Evolutionary conservation across 1,140 invertebrate species (phyloP), one percentile per base, ranked within the genome.

Genomic region (Drosophila orena): DNA sequence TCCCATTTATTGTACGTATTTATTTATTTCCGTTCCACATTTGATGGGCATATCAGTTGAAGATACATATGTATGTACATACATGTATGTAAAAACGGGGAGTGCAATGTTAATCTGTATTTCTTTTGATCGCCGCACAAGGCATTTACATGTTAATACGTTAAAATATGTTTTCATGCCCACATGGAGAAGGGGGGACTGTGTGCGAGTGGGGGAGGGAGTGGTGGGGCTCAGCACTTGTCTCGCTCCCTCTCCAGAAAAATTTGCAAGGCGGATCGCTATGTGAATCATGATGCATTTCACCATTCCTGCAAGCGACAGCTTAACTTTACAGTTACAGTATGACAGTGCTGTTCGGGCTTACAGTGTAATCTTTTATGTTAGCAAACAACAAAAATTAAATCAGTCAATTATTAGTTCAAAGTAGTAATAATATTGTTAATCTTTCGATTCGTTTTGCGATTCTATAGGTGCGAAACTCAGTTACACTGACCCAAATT

Each of bases 11-110:
- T 54, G n/a, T 69, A 50, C 14, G 24, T 50, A 56, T 71, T 42
- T 46, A 70, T 70, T 49, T 52, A 71, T 59, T 72, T 72, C 69
- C 69, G 65, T 72, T 71, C 66, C 65, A 72, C 50, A 61, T 65
- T 50, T 64, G 10, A 65, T 65, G 46, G 22, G 35, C 57, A 24
- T 27, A 38, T 24, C 34, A 65, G 24, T 20, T 12, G 20, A 14
- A 46, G n/a, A 65, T 35, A 46, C 42, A 17, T 17, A 17, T 17
- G 17, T 17, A 17, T 17, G 17, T 17, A n/a, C n/a, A 17, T 17
- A 1, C 1, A 17, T 17, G 1, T 17, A 17, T 17, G 17, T 17
- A 3, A n/a, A 30, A 62, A 61, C 12, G 20, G 56, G 24, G 22
- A 60, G 20, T 15, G 34, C 30, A n/a, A 27, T 5, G 17, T 20